Conservation (phyloP, 2,888 invertebrate species). For the Parapristionchus giblindavisi region DNA sequence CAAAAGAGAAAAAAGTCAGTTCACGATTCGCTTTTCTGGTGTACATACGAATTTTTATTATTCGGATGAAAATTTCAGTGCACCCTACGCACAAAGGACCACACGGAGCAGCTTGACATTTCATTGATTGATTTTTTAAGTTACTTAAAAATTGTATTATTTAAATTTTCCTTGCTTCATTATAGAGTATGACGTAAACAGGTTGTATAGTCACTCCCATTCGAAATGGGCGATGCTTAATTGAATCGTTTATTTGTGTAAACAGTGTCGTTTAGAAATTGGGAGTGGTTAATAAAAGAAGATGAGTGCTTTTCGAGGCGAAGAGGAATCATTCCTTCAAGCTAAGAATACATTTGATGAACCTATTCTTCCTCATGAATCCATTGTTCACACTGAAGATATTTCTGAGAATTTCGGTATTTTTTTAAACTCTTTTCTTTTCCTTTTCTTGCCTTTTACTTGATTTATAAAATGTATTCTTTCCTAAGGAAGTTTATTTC, state of each 20-base stretch:
- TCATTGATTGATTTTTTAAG: background rate
- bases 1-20: background rate
- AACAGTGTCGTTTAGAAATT: background rate
- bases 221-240: too few relatives aligned
- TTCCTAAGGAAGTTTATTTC: constrained; percentile 3
- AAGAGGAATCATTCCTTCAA: constrained; percentile 3
- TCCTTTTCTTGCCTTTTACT: background rate
- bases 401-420: constrained; percentile 18
- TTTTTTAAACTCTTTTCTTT: background rate
- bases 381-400: constrained; percentile 18
- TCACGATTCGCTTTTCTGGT: background rate
- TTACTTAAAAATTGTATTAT: too few relatives aligned
- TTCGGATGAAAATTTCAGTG: background rate
- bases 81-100: background rate
- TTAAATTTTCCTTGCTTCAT: background rate
- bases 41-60: background rate
- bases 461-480: background rate
- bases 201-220: background rate
- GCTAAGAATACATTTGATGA: background rate
- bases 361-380: constrained; percentile 16
- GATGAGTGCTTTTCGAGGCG: constrained; percentile 26
- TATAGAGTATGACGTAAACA: background rate
- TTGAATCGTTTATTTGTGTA: too few relatives aligned
- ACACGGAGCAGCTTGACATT: background rate
- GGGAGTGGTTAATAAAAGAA: background rate